Evolutionary conservation across 2,113 vertebrate species (phyloP), one percentile per base, ranked within the genome.

Genomic region (Antigone vipio): DNA sequence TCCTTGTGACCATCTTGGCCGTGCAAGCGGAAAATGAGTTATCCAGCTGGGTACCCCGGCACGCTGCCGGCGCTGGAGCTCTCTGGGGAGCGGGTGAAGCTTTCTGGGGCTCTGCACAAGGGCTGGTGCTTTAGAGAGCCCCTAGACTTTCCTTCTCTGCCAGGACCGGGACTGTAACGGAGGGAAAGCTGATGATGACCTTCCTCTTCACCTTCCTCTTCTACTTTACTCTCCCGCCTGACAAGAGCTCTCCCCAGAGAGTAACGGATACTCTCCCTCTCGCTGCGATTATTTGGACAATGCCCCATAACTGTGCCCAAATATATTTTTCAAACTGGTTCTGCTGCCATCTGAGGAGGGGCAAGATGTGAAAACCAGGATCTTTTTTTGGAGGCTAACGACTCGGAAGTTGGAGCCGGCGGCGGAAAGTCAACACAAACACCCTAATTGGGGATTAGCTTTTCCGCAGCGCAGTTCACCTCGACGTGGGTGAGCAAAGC

Each of bases 211-310:
- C 44, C 59, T 79, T 67, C 62, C 58, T 89, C 40, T 56, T 49
- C 53, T 59, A 1, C 73, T 69, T 32, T 50, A 29, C 52, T 58
- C 1, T 0, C 49, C 49, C 14, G 4, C 21, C 26, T 23, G 66
- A 8, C 0, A 3, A 38, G 69, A 89, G 35, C 50, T 88, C 22
- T 72, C 34, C 59, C 44, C 0, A 0, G 60, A 72, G 66, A 0
- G 14, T 30, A 18, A 17, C 11, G 0, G 3, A 45, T 26, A 4
- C 38, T 75, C 26, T 35, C 38, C 32, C 15, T 55, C 80, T 47
- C 3, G 0, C 72, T 32, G 23, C 2, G 53, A 52, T 86, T 76
- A n/a, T 69, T 60, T 69, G 72, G 85, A 62, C 88, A 53, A 26
- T 23, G 49, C 34, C 17, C 56, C 24, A 1, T 6, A 80, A 15